Base-by-base conservation (phyloP, 2,113 vertebrate species). In the Anthoscopus minutus region DNA sequence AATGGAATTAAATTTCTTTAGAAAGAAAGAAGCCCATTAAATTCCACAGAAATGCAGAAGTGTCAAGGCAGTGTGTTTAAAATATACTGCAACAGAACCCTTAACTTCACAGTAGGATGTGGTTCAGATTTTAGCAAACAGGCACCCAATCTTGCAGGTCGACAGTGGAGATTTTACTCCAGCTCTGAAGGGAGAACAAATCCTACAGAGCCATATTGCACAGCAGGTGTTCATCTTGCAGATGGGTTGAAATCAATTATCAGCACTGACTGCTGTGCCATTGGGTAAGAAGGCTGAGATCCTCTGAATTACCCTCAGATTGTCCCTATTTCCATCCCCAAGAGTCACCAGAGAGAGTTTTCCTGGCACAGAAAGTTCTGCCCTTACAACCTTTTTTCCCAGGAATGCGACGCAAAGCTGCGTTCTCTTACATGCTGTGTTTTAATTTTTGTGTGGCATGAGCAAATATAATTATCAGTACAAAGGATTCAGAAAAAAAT, bases 181-280 rank as follows among this genome's bases (percentile, higher is more conserved):
- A 40, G 51, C 91, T 74, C 27, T 13, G 35, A 33, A 61, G 72
- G 31, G 6, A 23, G 82, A 44, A 85, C 4, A 1, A 37, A 81
- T 45, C 25, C 28, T 5, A 31, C 85, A 80, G 60, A 92, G 79
- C 71, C 79, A 81, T 83, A 71, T 42, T 92, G 90, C 79, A 77
- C 64, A 81, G 93, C 89, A 97, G 79, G 89, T 94, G 88, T 53
- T 96, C 71, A 10, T 83, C 94, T 51, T 10, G 28, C 92, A 96
- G 88, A 93, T 78, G 92, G 69, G 35, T n/a, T 83, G 85, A 86
- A 95, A 96, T 94, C 94, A 93, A 73, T 93, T 89, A 91, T 65
- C 86, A 89, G 57, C 79, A 51, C 89, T 81, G 81, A 73, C 91
- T 93, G 78, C 78, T 70, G 66, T 47, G 84, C 93, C 64, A 44